Percentiles rank a stretch among this genome's conserved stretches.
Evolutionary conservation across 2,797 vertebrate genomes (phyloP).

Genomic region (Mycteria americana): DNA sequence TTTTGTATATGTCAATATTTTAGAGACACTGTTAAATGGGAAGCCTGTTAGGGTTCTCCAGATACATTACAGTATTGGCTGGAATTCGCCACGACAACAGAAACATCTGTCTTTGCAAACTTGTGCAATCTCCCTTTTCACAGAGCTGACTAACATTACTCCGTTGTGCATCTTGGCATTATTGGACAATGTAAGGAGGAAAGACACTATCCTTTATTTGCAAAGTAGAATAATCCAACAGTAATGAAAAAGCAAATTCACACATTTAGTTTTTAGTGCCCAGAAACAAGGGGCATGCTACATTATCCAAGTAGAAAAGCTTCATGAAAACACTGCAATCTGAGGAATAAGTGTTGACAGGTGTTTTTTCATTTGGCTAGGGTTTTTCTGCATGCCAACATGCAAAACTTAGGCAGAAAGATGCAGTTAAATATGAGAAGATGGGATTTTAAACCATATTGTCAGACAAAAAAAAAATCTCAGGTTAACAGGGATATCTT

Average conservation of each 20-base stretch:
- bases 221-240: not conserved
- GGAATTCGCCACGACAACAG: not conserved
- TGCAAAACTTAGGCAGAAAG: not conserved
- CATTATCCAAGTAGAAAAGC: not conserved
- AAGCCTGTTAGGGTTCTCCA: not conserved
- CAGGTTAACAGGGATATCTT: not conserved
- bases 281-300: not conserved
- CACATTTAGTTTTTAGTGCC: not conserved
- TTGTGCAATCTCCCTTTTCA: not conserved
- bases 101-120: not conserved
- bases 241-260: not conserved
- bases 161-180: not conserved
- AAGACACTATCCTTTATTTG: not conserved
- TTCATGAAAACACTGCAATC: not conserved
- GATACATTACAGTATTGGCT: not conserved
- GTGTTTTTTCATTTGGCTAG: not conserved
- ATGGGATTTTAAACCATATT: not conserved
- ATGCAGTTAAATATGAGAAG: not conserved
- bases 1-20: not conserved
- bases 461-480: not conserved
- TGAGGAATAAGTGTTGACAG: not conserved
- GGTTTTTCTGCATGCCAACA: not conserved
- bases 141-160: not conserved
- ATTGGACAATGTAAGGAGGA: not conserved
- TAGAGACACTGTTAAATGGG: not conserved